phyloP scores from a whole-genome alignment of 2,888 invertebrate species.

The Agonopterix heracliana region DNA sequence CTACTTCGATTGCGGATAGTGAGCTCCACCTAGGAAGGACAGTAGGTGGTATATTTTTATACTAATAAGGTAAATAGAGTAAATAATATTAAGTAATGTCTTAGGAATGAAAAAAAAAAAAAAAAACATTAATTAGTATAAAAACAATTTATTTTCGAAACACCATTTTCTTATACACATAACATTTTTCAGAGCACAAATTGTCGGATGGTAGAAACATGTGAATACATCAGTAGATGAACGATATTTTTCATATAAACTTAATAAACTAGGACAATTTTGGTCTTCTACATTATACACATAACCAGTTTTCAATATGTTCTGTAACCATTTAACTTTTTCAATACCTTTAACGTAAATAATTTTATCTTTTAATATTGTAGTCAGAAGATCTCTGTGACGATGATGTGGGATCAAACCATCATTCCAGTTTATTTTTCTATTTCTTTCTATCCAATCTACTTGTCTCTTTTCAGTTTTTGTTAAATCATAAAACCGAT shows the following conservation, averaged over 20 bases:
- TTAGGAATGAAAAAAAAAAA: too few species aligned
- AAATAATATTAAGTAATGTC: too few species aligned
- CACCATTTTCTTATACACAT: background rate
- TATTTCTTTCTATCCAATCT: background rate
- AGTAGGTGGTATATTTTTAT: too few species aligned
- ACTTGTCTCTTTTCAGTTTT: background rate
- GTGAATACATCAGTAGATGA: background rate
- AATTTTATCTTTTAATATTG: background rate
- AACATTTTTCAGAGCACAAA: background rate
- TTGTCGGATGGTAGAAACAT: background rate
- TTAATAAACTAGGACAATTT: background rate
- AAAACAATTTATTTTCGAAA: too few species aligned
- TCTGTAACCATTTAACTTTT: background rate
- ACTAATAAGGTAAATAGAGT: too few species aligned
- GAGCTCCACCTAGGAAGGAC: too few species aligned
- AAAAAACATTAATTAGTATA: too few species aligned
- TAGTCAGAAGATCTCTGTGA: background rate
- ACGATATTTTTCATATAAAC: background rate
- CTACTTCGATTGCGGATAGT: too few species aligned
- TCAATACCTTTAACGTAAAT: background rate
- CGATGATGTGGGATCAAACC: background rate
- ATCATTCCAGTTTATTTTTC: background rate
- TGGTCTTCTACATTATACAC: background rate
- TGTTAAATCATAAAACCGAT: background rate
- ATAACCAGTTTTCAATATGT: background rate